A percentile compares a stretch with the other conserved stretches of the same genome.
Conservation (phyloP, 2,797 vertebrate species). For the Phoxinus dragarum region DNA sequence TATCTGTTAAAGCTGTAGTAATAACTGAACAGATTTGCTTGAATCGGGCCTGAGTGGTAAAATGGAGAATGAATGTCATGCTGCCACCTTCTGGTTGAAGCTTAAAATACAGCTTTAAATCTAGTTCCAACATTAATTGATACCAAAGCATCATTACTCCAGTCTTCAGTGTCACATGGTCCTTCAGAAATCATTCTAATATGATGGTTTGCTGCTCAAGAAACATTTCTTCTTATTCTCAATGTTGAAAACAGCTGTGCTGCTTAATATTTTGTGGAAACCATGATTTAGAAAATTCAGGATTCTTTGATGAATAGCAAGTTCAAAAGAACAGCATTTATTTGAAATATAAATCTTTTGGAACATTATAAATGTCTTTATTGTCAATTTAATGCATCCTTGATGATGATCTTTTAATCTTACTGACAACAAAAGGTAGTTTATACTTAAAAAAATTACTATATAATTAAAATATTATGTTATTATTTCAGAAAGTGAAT, state of each 20-base stretch:
- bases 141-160: neutral
- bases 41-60: neutral
- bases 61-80: constrained; percentile 17
- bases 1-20: neutral
- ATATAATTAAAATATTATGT: neutral
- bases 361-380: neutral
- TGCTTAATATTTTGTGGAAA: too few species aligned
- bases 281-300: too few species aligned
- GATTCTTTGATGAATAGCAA: too few species aligned
- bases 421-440: neutral
- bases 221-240: neutral
- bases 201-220: neutral
- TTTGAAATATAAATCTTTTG: neutral
- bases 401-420: neutral
- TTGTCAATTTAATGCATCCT: neutral
- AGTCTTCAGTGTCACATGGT: neutral
- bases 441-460: neutral
- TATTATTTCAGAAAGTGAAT: neutral
- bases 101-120: neutral
- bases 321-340: too few species aligned
- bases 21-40: neutral
- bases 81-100: constrained; percentile 72
- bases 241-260: neutral
- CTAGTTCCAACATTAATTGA: neutral
- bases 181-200: neutral